Evolutionary conservation across 1,140 invertebrate species (phyloP), one percentile per base, ranked within the genome.

Genomic region (Plodia interpunctella): DNA sequence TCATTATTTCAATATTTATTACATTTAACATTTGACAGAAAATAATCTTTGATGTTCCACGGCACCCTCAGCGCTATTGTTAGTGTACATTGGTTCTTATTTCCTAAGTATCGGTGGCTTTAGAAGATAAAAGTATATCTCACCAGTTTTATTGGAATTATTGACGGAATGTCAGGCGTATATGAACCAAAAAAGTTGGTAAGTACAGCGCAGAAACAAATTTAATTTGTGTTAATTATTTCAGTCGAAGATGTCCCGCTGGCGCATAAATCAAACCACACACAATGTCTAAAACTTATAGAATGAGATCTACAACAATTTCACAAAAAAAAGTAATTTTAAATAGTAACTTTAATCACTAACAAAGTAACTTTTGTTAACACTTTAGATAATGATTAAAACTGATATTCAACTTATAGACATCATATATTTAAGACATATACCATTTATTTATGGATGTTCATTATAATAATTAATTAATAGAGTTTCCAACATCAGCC

Each of bases 121-220:
- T 60, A 21, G 35, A 54, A 65, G 59, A 60, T 65, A 70, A 62
- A 25, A 63, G 59, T 2, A 65, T 25, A 57, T 57, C 64, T 57
- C 44, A 49, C 15, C 5, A 52, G 55, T 66, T 65, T 44, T 38
- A 60, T 52, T 76, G 69, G 67, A 72, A 77, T 72, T 53, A 66
- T 62, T 71, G 63, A 44, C 57, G 77, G 74, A 80, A 80, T 76
- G 77, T 76, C 56, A 80, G 70, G 66, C 66, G 67, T 71, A 70
- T 66, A 63, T 60, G 63, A 66, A 57, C 30, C 63, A 57, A 69
- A 61, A 61, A 56, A 53, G 53, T 54, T 13, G 19, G 28, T 59
- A 59, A 59, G 55, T 56, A 56, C 55, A 49, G 17, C n/a, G 13
- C 50, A 59, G 51, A 53, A 17, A 53, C 19, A 8, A n/a, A 51